Conservation (phyloP, 2,797 vertebrate genomes). For the Cygnus olor region DNA sequence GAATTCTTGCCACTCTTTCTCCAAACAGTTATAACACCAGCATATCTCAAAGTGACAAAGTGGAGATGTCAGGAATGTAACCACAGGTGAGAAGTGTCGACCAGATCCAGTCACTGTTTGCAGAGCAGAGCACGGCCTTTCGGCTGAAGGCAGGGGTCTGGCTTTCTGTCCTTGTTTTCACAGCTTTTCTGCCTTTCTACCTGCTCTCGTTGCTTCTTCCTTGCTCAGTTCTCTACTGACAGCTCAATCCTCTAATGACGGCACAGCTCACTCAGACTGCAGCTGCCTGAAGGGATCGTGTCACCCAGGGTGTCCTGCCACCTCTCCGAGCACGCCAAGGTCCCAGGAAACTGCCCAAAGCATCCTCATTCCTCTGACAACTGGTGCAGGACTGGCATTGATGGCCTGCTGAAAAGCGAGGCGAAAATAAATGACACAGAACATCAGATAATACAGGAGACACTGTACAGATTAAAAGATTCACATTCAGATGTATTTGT, state of each 20-base stretch:
- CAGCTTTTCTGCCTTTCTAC: not conserved
- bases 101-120: not conserved
- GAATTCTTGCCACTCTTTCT: not conserved
- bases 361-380: not conserved
- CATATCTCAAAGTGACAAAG: not conserved
- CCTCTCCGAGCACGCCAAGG: not conserved
- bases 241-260: not conserved
- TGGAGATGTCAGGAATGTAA: not conserved
- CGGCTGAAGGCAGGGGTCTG: not conserved
- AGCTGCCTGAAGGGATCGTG: not conserved
- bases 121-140: not conserved
- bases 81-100: accelerated
- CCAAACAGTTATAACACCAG: not conserved
- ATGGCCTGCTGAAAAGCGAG: not conserved
- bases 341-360: not conserved
- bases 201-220: not conserved
- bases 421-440: not conserved
- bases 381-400: not conserved
- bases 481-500: not conserved
- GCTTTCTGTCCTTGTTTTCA: not conserved
- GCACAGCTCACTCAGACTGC: not conserved
- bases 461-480: not conserved
- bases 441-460: accelerated
- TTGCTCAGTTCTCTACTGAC: accelerated
- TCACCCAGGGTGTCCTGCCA: not conserved